Evolutionary conservation across 2,797 vertebrate species (phyloP).

Genomic region (Enteromius fasciolatus): DNA sequence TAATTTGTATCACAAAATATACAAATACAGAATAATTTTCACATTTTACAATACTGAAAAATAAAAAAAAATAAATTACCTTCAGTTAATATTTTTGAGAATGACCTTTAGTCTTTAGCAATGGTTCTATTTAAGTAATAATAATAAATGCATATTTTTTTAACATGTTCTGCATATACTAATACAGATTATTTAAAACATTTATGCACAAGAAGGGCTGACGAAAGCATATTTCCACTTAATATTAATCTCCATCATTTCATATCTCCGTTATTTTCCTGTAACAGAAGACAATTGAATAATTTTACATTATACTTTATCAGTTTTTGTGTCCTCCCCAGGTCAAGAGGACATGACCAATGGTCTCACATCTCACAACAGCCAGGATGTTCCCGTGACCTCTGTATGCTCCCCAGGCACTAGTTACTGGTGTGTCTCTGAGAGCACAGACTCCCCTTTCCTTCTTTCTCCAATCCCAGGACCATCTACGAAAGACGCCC

Average conservation of each 20-base stretch:
- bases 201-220: background rate
- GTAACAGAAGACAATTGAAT: background rate
- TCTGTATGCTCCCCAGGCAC: constrained; percentile 71
- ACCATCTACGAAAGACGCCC: constrained; percentile 65
- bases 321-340: constrained; percentile 55
- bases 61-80: background rate
- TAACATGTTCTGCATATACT: background rate
- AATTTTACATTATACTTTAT: background rate
- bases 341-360: constrained; percentile 72
- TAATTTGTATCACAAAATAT: background rate
- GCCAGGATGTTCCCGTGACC: constrained; percentile 52
- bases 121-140: background rate
- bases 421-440: constrained; percentile 79
- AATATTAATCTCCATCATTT: background rate
- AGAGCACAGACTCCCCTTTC: constrained; percentile 74
- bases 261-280: background rate
- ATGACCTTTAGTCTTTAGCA: background rate
- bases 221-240: background rate
- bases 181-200: too few relatives aligned
- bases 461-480: constrained; percentile 73
- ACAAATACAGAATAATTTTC: background rate
- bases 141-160: background rate
- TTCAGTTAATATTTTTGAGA: background rate
- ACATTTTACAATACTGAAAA: too few relatives aligned
- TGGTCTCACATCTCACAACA: constrained; percentile 67